phyloP scores from a whole-genome alignment of 2,113 vertebrate genomes.

The Vireo altiloquus region DNA sequence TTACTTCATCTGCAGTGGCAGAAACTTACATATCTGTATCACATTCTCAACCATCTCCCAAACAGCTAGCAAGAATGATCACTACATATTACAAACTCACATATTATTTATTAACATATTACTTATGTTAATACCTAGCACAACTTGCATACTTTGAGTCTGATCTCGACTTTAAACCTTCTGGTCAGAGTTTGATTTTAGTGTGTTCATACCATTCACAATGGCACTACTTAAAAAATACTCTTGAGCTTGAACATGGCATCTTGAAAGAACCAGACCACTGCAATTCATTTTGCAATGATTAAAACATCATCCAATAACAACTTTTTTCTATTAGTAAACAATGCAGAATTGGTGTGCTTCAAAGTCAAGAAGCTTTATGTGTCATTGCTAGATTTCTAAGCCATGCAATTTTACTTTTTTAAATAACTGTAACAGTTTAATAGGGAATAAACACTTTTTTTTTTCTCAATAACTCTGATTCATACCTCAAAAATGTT shows the following conservation, averaged over 20 bases:
- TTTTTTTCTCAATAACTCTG: background rate
- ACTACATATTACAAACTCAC: background rate
- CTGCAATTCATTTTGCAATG: background rate
- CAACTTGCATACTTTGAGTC: background rate
- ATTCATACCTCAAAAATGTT: background rate
- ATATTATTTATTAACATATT: too few relatives aligned
- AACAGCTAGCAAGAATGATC: background rate
- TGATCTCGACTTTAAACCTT: background rate
- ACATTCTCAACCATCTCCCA: background rate
- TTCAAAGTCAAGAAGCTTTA: background rate
- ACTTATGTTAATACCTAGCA: background rate
- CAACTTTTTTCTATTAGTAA: background rate
- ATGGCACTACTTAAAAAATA: background rate
- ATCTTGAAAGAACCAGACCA: background rate
- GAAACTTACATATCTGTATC: background rate
- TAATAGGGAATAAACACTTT: background rate
- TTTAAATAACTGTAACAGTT: background rate
- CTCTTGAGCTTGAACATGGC: background rate
- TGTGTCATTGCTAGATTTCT: background rate
- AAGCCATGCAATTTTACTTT: background rate
- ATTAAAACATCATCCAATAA: background rate
- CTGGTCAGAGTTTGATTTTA: background rate
- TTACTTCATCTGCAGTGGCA: background rate
- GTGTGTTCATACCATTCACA: background rate
- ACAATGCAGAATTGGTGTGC: background rate